Evolutionary conservation across 2,888 invertebrate species (phyloP).

Genomic region (Trachelus stipa): DNA sequence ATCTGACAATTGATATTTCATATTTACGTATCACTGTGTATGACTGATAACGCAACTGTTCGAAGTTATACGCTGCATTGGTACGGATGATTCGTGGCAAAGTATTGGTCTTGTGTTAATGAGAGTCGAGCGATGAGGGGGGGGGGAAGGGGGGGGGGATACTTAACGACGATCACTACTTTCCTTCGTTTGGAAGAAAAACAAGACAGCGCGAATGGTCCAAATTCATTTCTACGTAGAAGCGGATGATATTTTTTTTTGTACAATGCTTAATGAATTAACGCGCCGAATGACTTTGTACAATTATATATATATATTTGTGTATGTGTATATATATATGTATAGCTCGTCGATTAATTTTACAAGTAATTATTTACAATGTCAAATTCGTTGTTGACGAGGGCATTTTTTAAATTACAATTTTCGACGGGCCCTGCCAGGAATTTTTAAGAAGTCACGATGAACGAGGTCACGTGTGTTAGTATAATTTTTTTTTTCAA

Average conservation of each 20-base stretch:
- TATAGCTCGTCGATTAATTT: neutral
- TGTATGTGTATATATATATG: constrained; percentile 5
- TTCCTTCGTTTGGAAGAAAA: neutral
- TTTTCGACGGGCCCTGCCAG: neutral
- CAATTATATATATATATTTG: neutral
- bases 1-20: neutral
- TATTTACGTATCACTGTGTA: neutral
- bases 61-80: neutral
- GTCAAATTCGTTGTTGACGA: neutral
- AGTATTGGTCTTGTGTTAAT: neutral
- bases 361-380: neutral
- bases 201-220: neutral
- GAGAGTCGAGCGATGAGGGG: neutral
- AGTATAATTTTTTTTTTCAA: neutral
- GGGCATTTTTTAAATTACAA: neutral
- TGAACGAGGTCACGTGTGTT: neutral
- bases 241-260: neutral
- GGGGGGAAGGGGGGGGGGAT: too few species aligned
- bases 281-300: neutral
- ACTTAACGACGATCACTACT: neutral
- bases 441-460: neutral
- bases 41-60: neutral
- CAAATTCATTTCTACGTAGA: neutral
- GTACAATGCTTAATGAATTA: neutral
- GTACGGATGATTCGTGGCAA: neutral